Percentiles rank a stretch among this genome's conserved stretches.
These are phyloP conservation scores for Caenorhabditis sp. DNA, from an alignment of 2,888 invertebrate species.

Conservation along the genomic window DNA sequence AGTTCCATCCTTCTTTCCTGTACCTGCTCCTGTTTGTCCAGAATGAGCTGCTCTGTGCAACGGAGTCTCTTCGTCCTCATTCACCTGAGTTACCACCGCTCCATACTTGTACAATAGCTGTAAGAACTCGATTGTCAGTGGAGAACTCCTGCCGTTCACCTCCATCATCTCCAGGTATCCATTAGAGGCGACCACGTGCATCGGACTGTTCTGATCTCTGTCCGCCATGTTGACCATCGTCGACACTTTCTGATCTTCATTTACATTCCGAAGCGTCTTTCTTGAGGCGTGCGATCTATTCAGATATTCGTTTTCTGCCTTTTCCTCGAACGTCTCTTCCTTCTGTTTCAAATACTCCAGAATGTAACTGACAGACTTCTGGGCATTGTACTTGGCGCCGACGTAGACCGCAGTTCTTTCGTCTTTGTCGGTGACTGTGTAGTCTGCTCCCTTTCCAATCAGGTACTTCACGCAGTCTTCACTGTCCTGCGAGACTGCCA, in stretches of 20 bases:
- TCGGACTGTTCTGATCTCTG: slow-evolving; percentile 80
- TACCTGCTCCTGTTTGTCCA: slow-evolving; percentile 73
- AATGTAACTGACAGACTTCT: slow-evolving; percentile 50
- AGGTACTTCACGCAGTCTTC: slow-evolving; percentile 50
- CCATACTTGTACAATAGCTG: slow-evolving; percentile 80
- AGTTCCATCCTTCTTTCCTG: too few relatives aligned
- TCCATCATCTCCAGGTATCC: slow-evolving; percentile 64
- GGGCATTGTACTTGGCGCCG: slow-evolving; percentile 65
- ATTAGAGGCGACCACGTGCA: slow-evolving; percentile 81
- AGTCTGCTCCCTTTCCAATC: slow-evolving; percentile 51
- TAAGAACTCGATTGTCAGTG: too few relatives aligned
- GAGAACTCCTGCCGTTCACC: slow-evolving; percentile 15
- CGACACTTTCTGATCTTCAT: slow-evolving; percentile 31
- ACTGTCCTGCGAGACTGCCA: slow-evolving; percentile 53
- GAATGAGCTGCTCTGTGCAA: slow-evolving; percentile 80
- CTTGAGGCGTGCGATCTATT: not conserved
- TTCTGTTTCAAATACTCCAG: slow-evolving; percentile 26
- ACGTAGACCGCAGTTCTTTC: slow-evolving; percentile 60
- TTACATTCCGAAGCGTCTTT: slow-evolving; percentile 20
- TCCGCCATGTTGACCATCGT: slow-evolving; percentile 80
- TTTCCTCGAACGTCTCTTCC: not conserved
- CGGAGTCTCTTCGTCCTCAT: slow-evolving; percentile 81
- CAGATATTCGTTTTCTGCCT: not conserved
- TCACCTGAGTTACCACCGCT: slow-evolving; percentile 80
- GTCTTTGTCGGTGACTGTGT: slow-evolving; percentile 53